Conservation (phyloP, 1,140 invertebrate genomes). For the Physella acuta region DNA sequence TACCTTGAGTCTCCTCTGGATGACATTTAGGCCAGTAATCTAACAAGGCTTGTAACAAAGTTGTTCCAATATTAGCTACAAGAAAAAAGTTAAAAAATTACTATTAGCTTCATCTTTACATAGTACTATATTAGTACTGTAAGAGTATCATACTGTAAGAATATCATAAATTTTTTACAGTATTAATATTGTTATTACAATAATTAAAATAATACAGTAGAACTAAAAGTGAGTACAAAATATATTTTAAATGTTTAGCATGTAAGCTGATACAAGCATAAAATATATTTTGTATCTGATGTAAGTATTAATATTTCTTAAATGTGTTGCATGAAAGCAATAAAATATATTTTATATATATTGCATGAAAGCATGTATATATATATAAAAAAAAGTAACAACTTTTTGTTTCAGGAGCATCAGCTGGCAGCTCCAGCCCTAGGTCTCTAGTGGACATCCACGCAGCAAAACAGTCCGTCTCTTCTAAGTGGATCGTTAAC, state of each 20-base stretch:
- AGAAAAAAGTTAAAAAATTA: constrained; percentile 32
- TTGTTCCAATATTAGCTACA: constrained; percentile 90
- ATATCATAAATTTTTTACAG: background rate
- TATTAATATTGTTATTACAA: background rate
- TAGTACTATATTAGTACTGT: background rate
- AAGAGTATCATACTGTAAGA: background rate
- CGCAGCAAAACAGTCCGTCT: constrained; percentile 95
- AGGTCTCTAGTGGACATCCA: constrained; percentile 97
- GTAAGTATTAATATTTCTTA: too few species aligned
- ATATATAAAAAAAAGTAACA: too few species aligned
- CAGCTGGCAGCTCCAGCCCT: constrained; percentile 68
- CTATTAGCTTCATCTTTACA: too few species aligned
- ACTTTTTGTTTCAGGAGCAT: constrained; percentile 85
- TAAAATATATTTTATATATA: too few species aligned
- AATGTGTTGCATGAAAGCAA: too few species aligned
- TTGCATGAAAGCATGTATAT: too few species aligned
- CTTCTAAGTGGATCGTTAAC: constrained; percentile 96
- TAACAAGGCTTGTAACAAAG: constrained; percentile 89
- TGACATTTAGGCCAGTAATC: constrained; percentile 83
- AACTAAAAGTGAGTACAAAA: too few species aligned
- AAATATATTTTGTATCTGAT: too few species aligned
- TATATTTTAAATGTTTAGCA: too few species aligned
- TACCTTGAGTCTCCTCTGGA: constrained; percentile 48
- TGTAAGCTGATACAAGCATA: too few species aligned
- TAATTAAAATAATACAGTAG: too few species aligned